Conservation (phyloP, 2,113 vertebrate species). For the Neogale vison region DNA sequence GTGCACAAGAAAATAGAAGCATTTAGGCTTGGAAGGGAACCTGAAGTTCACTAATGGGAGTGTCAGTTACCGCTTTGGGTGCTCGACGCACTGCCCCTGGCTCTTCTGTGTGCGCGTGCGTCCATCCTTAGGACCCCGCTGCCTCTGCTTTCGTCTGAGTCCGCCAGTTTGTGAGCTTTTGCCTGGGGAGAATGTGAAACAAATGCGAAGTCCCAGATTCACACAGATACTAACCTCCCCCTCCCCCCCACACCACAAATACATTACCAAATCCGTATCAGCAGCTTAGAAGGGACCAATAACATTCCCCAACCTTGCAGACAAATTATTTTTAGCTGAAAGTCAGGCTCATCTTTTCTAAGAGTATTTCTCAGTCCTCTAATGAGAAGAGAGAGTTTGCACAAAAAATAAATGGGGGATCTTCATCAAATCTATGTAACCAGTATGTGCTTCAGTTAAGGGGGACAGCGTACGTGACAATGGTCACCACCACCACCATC, state of each 20-base stretch:
- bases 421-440: neutral
- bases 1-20: slow-evolving; percentile 54
- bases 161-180: neutral
- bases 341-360: neutral
- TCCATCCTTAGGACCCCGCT: rapidly evolving
- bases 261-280: neutral
- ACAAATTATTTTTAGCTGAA: neutral
- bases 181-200: neutral
- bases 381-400: slow-evolving; percentile 25
- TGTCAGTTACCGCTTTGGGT: slow-evolving; percentile 40
- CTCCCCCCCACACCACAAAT: rapidly evolving
- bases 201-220: neutral
- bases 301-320: neutral
- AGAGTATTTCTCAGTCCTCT: neutral
- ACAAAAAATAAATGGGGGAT: neutral
- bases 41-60: neutral
- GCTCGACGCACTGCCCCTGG: rapidly evolving
- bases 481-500: neutral
- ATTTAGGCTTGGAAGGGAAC: slow-evolving; percentile 50
- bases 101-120: neutral
- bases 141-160: neutral
- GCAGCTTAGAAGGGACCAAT: neutral
- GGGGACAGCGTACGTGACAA: neutral
- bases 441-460: neutral
- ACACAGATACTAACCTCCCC: neutral